Conservation (phyloP, 2,797 vertebrate species). For the Sciaenops ocellatus region DNA sequence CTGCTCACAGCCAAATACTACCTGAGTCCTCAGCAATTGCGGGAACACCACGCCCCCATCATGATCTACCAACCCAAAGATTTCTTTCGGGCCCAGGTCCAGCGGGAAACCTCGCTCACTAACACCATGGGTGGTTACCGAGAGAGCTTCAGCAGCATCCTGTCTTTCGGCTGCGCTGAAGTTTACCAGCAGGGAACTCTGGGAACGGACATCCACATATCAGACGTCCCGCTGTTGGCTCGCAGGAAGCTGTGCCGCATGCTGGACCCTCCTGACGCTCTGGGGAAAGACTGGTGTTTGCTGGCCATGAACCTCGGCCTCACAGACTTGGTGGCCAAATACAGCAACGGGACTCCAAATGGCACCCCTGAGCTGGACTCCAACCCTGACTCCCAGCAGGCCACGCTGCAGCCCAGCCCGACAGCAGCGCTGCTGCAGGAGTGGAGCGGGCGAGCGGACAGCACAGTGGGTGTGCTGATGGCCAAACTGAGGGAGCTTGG, state of each 20-base stretch:
- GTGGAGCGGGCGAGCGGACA: conserved; percentile 90
- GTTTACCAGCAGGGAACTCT: conserved; percentile 93
- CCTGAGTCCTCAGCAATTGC: conserved; percentile 96
- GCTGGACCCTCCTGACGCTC: conserved; percentile 95
- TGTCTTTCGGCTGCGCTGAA: conserved; percentile 93
- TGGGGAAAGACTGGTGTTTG: conserved; percentile 99
- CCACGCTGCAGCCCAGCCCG: conserved; percentile 87
- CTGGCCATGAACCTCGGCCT: conserved; percentile 98
- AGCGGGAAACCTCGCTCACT: conserved; percentile 91
- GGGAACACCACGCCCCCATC: conserved; percentile 94
- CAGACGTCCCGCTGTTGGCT: conserved; percentile 90
- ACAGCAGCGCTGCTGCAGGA: conserved; percentile 93
- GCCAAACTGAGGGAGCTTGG: conserved; percentile 95
- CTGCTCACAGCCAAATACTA: conserved; percentile 94
- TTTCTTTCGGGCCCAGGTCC: conserved; percentile 93
- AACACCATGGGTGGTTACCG: conserved; percentile 98
- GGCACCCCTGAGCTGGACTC: conserved; percentile 76
- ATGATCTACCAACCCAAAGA: conserved; percentile 99
- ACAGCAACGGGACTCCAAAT: conserved; percentile 86
- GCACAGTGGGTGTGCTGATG: conserved; percentile 93
- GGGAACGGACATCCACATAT: conserved; percentile 91
- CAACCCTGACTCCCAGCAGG: conserved; percentile 43
- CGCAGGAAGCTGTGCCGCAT: conserved; percentile 94
- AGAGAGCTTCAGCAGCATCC: conserved; percentile 96
- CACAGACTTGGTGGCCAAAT: conserved; percentile 94